Base-by-base conservation (phyloP, 2,888 invertebrate species). In the Ochlodes sylvanus region DNA sequence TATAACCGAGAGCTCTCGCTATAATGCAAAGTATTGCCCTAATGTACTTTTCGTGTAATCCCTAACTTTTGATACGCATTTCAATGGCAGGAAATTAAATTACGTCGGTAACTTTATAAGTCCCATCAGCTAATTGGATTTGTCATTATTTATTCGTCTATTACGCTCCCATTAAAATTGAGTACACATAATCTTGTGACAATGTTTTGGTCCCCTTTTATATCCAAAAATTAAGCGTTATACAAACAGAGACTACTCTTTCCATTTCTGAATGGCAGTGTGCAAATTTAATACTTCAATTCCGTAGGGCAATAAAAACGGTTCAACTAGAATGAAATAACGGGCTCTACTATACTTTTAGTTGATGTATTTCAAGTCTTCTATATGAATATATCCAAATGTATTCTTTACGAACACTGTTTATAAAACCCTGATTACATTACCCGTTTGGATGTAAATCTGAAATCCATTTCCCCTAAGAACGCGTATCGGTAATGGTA, bases 391-490 rank as follows among this genome's bases (percentile, higher is more conserved):
- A 27, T 27, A 27, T 27, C 27, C 2, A 14, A 14, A 27, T 27
- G 27, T 52, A 9, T 52, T 27, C 21, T 27, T 52, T 52, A 27
- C 52, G 21, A 27, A 19, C 50, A 7, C 12, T 54, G 44, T 62
- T 56, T 56, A 34, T 32, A 7, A 50, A 68, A 41, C 38, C 62
- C 27, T 44, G 38, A 56, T 68, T 68, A 68, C 61, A 67, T 67
- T 67, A 56, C 44, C 55, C 34, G 55, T 47, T 61, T 61, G 17
- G 61, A 47, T 47, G 55, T 61, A 67, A 55, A 67, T 62, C 68
- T 57, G 41, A 68, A 63, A 68, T 68, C 62, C 62, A 57, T 68
- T 68, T 63, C 62, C 56, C 27, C 34, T 68, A 68, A 68, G 62
- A 63, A 56, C 56, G 47, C 56, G 27, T 62, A 68, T 62, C 62